Conservation (phyloP, 2,797 vertebrate genomes). For the Gobio occitaniae region DNA sequence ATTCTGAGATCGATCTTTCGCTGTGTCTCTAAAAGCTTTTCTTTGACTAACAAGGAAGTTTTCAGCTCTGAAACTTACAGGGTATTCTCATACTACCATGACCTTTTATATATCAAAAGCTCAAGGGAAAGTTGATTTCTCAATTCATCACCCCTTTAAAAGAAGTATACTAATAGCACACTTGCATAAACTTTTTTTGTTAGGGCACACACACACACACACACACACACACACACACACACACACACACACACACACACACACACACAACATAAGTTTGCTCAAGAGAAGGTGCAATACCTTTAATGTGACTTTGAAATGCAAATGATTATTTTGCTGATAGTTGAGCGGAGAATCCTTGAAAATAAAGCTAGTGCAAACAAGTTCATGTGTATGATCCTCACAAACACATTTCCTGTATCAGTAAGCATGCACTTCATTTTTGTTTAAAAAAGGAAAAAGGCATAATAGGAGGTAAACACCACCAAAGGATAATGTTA, state of each 20-base stretch:
- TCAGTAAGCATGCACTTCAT: neutral
- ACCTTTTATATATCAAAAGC: no score
- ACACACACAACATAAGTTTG: neutral
- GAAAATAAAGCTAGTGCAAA: conserved; percentile 7
- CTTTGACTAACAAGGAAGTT: no score
- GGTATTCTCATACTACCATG: no score
- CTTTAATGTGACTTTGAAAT: neutral
- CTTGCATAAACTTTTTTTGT: no score
- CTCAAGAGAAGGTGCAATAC: neutral
- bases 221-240: neutral
- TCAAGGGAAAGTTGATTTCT: no score
- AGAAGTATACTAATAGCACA: no score
- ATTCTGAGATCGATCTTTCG: no score
- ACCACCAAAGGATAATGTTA: neutral
- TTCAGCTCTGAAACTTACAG: no score
- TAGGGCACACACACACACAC: neutral
- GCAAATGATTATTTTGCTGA: neutral
- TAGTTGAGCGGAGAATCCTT: neutral
- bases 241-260: neutral
- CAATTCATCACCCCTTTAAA: no score
- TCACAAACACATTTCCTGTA: neutral
- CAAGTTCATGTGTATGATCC: neutral
- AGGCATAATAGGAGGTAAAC: neutral
- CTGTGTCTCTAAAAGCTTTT: no score
- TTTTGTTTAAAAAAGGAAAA: neutral